Base-by-base conservation (phyloP, 2,888 invertebrate genomes). In the Tenthredo scrophulariae region DNA sequence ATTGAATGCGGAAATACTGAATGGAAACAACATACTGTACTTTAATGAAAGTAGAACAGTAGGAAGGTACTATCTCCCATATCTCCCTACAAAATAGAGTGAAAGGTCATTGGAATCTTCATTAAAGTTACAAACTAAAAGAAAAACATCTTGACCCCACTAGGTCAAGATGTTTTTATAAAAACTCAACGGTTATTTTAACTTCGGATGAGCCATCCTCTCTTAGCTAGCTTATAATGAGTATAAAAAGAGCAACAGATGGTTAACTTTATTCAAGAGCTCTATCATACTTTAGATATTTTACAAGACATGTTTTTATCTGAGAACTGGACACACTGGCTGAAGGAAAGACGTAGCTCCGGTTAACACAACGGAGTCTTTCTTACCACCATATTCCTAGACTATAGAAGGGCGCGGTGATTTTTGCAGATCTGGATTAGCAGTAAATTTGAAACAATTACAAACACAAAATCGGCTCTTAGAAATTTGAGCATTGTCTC, bases 201-300 rank as follows among this genome's bases (percentile, higher is more conserved):
- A 50, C 50, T 18, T 4, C 1, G 3, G 50, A 18, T 50, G 18
- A 50, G 7, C 54, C n/a, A 54, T 6, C 54, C n/a, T n/a, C 4
- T 54, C 7, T 7, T 6, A 1, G n/a, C 7, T 54, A n/a, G 54
- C 54, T n/a, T 7, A n/a, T 7, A 54, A n/a, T 54, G 1, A n/a
- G 54, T 6, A 54, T 37, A 37, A 70, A 15, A 70, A 37, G 70
- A 37, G 70, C 37, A 70, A 70, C 70, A 70, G 70, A 70, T 70
- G 70, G 70, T 40, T 26, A 26, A 26, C 26, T 62, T 62, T 0
- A 13, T 26, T 62, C 26, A 26, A 13, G 26, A 13, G 2, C 3
- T 62, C 62, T 13, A 6, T 26, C 26, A 2, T 22, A 26, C 62
- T 62, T 62, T 22, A 40, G n/a, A 33, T 7, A 9, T 29, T 70